Percentiles rank a stretch among this genome's conserved stretches.
Evolutionary conservation across 2,113 vertebrate species (phyloP).

Genomic region (Nothocercus nigrocapillus): DNA sequence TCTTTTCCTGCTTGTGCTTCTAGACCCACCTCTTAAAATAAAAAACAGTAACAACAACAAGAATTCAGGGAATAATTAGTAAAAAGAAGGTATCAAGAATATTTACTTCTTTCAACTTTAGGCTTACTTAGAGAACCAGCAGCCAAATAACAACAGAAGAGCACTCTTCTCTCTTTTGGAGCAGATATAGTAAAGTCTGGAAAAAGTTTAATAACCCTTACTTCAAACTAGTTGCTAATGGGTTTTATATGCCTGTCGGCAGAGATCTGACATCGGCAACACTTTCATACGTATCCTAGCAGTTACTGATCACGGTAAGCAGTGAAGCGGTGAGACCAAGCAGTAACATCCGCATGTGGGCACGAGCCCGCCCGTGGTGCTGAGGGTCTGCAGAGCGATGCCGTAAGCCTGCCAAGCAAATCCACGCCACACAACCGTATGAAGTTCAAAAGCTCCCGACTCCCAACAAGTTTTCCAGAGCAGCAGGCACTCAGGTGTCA

Average conservation of each 20-base stretch:
- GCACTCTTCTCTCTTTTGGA: background rate
- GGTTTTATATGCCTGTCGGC: background rate
- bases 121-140: background rate
- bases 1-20: constrained; percentile 31
- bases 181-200: background rate
- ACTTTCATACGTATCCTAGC: background rate
- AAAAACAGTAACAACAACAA: background rate
- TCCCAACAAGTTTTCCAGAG: background rate
- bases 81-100: background rate
- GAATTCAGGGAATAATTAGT: background rate
- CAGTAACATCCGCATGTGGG: fast-evolving
- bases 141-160: background rate
- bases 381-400: background rate
- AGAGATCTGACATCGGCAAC: background rate
- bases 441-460: background rate
- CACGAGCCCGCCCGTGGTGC: background rate
- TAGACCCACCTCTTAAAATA: constrained; percentile 19
- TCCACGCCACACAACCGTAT: fast-evolving
- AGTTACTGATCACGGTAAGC: background rate
- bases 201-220: background rate
- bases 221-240: background rate
- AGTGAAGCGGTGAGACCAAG: background rate
- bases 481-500: too few species aligned
- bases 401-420: background rate
- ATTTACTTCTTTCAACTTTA: background rate